Evolutionary conservation across 2,797 vertebrate species (phyloP).

Genomic region (Erithacus rubecula): DNA sequence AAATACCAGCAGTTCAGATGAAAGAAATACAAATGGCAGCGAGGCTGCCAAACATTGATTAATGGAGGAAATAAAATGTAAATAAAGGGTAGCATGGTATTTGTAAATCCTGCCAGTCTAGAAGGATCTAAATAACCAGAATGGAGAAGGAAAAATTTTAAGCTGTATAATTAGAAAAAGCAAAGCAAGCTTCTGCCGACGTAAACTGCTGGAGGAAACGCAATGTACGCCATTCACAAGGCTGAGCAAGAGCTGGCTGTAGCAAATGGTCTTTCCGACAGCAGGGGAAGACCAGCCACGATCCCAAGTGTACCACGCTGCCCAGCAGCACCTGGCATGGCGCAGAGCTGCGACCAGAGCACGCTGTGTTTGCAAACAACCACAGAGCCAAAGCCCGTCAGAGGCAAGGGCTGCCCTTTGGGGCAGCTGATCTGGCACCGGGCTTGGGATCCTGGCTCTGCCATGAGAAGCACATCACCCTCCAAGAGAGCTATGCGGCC

Average conservation of each 20-base stretch:
- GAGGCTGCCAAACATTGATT: neutral
- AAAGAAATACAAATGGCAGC: neutral
- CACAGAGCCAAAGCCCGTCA: neutral
- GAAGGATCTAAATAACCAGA: neutral
- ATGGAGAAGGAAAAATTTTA: neutral
- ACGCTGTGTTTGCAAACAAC: neutral
- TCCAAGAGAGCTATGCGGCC: rapidly evolving
- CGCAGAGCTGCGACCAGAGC: neutral
- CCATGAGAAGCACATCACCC: rapidly evolving
- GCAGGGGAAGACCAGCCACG: neutral
- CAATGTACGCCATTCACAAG: neutral
- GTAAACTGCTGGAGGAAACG: neutral
- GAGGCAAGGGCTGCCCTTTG: neutral
- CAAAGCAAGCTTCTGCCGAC: neutral
- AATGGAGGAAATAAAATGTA: neutral
- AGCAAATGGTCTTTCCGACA: neutral
- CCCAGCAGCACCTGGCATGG: neutral
- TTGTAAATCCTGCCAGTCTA: neutral
- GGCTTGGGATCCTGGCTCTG: neutral
- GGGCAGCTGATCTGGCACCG: neutral
- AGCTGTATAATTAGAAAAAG: neutral
- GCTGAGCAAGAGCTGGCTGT: neutral
- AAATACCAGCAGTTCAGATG: neutral
- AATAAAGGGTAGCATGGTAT: neutral
- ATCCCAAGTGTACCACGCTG: neutral